These are phyloP conservation scores for Sandelia bainsii DNA, from an alignment of 2,797 vertebrate species.

Conservation along the genomic window DNA sequence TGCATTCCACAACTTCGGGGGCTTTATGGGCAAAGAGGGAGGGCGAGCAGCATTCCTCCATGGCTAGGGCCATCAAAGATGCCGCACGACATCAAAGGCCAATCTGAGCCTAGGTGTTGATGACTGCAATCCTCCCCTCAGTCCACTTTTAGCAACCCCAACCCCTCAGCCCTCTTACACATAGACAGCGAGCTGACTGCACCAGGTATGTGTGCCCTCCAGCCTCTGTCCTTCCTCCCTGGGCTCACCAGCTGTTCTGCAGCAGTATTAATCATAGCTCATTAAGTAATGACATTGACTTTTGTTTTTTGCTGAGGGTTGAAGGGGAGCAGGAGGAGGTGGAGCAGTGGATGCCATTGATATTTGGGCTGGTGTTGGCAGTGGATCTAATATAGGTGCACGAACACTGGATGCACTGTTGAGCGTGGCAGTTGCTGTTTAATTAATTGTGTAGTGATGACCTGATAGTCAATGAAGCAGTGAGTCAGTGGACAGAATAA, in stretches of 20 bases:
- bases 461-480: background rate
- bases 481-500: background rate
- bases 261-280: slow-evolving; percentile 74
- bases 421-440: background rate
- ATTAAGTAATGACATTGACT: slow-evolving; percentile 71
- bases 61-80: slow-evolving; percentile 80
- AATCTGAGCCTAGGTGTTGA: slow-evolving; percentile 83
- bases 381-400: background rate
- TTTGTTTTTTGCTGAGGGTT: slow-evolving; percentile 60
- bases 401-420: background rate
- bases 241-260: slow-evolving; percentile 29
- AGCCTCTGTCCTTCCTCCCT: slow-evolving; percentile 1
- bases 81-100: slow-evolving; percentile 82
- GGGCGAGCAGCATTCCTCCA: slow-evolving; percentile 77
- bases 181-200: slow-evolving; percentile 45
- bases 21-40: slow-evolving; percentile 74
- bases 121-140: slow-evolving; percentile 81
- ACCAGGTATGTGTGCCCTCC: slow-evolving; percentile 63
- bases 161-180: slow-evolving; percentile 45
- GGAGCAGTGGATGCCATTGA: slow-evolving; percentile 23
- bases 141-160: slow-evolving; percentile 82
- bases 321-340: slow-evolving; percentile 14
- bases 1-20: slow-evolving; percentile 86
- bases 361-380: slow-evolving; percentile 50
- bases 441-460: background rate